Conservation (phyloP, 2,888 invertebrate species). For the Dasypogon diadema region DNA sequence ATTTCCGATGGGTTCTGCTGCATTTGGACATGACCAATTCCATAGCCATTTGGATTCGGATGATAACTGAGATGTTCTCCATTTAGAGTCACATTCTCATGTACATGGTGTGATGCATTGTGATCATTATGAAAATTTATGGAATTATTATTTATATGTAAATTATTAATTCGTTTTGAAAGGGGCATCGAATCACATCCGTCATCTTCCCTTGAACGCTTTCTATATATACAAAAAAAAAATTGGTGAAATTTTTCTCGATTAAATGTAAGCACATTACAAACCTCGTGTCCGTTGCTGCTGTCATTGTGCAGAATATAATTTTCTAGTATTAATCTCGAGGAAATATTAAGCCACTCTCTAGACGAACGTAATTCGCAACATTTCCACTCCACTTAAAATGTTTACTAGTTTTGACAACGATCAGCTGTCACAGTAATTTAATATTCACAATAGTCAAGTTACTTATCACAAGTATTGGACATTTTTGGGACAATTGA, state of each 20-base stretch:
- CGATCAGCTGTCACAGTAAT: background rate
- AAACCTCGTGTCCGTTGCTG: constrained; percentile 42
- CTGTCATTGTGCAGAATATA: constrained; percentile 28
- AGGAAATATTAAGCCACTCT: too few species aligned
- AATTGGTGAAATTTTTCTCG: background rate
- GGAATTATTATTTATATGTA: constrained; percentile 78
- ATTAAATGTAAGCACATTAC: background rate
- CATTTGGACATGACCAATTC: constrained; percentile 58
- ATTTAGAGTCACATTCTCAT: background rate
- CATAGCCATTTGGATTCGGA: constrained; percentile 51
- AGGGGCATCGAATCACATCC: constrained; percentile 84
- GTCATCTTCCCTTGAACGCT: constrained; percentile 83
- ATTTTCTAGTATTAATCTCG: background rate
- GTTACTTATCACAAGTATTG: too few species aligned
- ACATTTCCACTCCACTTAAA: background rate
- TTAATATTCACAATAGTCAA: background rate
- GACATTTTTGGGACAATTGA: too few species aligned
- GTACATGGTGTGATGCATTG: constrained; percentile 52
- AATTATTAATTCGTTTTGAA: constrained; percentile 90
- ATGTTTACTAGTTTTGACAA: constrained; percentile 34
- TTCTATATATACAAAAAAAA: constrained; percentile 71
- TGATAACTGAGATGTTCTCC: background rate
- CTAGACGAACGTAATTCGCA: background rate
- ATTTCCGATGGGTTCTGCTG: constrained; percentile 55
- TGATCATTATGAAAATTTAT: constrained; percentile 38